Evolutionary conservation across 2,797 vertebrate species (phyloP).

Genomic region (Buphagus erythrorhynchus): DNA sequence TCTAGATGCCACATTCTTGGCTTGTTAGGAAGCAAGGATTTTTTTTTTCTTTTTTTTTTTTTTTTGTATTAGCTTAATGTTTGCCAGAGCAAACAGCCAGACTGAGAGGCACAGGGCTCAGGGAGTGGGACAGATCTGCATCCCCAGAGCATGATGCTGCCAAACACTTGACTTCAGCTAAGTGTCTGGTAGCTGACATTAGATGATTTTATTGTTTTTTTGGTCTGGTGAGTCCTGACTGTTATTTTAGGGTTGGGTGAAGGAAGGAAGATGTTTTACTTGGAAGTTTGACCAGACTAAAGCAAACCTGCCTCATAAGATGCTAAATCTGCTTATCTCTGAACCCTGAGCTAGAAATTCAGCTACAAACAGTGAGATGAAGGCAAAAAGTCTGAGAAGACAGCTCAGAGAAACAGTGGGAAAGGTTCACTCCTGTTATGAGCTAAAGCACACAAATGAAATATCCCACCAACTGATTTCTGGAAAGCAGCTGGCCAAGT

Average conservation of each 20-base stretch:
- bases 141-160: background rate
- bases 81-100: background rate
- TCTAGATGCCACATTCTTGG: background rate
- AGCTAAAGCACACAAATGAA: rapidly evolving
- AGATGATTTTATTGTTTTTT: background rate
- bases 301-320: background rate
- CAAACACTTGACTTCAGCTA: background rate
- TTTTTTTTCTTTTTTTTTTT: background rate
- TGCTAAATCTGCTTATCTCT: background rate
- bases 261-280: background rate
- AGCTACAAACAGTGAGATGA: background rate
- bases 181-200: background rate
- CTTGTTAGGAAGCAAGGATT: background rate
- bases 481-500: background rate
- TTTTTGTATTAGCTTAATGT: background rate
- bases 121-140: background rate
- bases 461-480: background rate
- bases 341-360: background rate
- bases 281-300: background rate
- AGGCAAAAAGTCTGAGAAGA: background rate
- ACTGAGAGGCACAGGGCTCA: background rate
- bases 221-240: background rate
- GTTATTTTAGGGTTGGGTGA: background rate
- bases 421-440: background rate
- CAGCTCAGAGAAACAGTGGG: background rate